phyloP scores from a whole-genome alignment of 2,888 invertebrate species.

The Drosophila picticornis region DNA sequence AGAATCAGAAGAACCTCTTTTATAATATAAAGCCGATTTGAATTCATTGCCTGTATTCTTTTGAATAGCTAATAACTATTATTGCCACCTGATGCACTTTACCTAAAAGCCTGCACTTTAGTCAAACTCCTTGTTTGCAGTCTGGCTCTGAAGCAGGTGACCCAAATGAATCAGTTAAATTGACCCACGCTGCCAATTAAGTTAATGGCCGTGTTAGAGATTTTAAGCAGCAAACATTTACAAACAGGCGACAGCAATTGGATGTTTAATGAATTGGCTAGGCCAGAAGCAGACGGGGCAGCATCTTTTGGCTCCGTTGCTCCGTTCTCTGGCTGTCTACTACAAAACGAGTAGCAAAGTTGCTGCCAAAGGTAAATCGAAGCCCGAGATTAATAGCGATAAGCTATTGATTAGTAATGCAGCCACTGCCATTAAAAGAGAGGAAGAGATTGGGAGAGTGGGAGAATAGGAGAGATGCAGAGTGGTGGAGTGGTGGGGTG shows the following conservation, averaged over 20 bases:
- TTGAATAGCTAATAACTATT: not conserved
- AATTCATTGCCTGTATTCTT: not conserved
- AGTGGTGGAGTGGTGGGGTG: not conserved
- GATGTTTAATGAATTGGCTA: conserved; percentile 70
- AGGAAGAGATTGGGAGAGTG: not conserved
- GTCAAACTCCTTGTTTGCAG: not conserved
- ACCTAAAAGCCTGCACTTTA: conserved; percentile 4
- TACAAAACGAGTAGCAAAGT: conserved; percentile 78
- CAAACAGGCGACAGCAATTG: conserved; percentile 80
- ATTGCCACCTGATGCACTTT: not conserved
- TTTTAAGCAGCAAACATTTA: conserved; percentile 69
- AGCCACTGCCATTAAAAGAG: conserved; percentile 61
- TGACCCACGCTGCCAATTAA: conserved; percentile 73
- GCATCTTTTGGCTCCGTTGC: conserved; percentile 14
- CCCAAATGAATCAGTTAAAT: conserved; percentile 19
- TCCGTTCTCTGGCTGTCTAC: conserved; percentile 19
- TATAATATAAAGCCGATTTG: not conserved
- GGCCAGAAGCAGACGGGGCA: conserved; percentile 4
- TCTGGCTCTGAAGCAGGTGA: conserved; percentile 28
- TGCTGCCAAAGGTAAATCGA: conserved; percentile 80
- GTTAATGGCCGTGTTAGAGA: conserved; percentile 61
- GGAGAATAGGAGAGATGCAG: not conserved
- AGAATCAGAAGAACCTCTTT: accelerated
- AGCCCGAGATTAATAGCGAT: conserved; percentile 81
- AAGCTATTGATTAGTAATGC: conserved; percentile 78